Base-by-base conservation (phyloP, 2,113 vertebrate species). In the Cygnus atratus region DNA sequence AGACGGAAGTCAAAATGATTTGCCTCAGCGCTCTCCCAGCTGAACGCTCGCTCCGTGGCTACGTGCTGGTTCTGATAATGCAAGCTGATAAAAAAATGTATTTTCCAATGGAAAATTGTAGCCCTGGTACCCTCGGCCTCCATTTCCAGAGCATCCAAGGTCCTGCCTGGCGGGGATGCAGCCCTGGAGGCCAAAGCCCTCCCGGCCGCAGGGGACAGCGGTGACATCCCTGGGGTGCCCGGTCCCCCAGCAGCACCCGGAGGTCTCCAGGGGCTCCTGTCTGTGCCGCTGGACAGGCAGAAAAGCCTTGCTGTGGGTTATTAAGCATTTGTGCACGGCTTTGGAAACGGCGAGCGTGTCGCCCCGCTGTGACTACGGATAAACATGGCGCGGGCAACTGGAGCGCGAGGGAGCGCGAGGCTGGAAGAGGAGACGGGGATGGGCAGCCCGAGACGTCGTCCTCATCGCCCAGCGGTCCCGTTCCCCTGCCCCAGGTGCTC, bases 281-380 rank as follows among this genome's bases (percentile, higher is more conserved):
- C 68, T 31, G 44, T 0, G 1, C 16, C 50, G 10, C 41, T 88
- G 81, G 76, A 76, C 1, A 5, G 79, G 35, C 4, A 4, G 48
- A 37, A 92, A 84, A 86, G 77, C 80, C 68, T 79, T 89, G 19
- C 72, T 78, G 66, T 67, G 96, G 78, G 50, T 94, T 84, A 67
- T 91, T 93, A 92, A 94, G 82, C 88, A 95, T 94, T 95, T 90
- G 88, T 65, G 74, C 57, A 82, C 10, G 78, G 71, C 48, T 59
- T 88, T 90, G 82, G 91, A 95, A 96, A 92, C 20, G 1, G 5
- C 6, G 74, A 68, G 71, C 2, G 0, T 73, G 76, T 85, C 39
- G 65, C 52, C 61, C 50, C 57, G 16, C 85, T 87, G 59, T 41
- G 62, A 87, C 82, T 67, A 70, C 3, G 37, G 82, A 82, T 92